A percentile compares a stretch with the other conserved stretches of the same genome.
Evolutionary conservation across 2,113 vertebrate genomes (phyloP).

Genomic region (Bos indicus): DNA sequence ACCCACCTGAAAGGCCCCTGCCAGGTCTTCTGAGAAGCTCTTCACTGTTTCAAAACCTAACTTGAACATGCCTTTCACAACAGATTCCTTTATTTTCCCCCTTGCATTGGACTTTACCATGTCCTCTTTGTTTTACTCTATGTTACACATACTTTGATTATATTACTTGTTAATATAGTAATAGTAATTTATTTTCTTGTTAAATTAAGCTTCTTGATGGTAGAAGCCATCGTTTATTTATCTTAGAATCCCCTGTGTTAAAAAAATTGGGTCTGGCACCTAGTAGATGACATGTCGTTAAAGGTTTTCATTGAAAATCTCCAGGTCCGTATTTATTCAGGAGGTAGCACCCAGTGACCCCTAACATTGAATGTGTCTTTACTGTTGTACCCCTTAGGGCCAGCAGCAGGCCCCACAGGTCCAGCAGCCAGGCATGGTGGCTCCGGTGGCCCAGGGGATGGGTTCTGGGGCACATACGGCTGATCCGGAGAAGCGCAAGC

Average conservation of each 20-base stretch:
- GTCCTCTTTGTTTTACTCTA: not conserved
- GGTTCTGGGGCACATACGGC: conserved; percentile 92
- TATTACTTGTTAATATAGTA: not conserved
- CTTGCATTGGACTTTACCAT: not conserved
- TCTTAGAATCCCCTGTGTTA: not conserved
- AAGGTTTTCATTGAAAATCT: conserved; percentile 22
- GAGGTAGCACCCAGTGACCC: not conserved
- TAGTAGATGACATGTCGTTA: not conserved
- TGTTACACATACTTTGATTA: not conserved
- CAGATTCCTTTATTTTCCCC: not conserved
- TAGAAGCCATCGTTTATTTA: not conserved
- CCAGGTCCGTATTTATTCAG: not conserved
- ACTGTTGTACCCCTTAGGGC: conserved; percentile 65
- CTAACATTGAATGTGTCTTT: not conserved
- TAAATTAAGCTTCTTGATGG: not conserved
- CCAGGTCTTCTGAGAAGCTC: not conserved
- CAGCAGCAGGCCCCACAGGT: conserved; percentile 83
- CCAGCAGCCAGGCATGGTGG: conserved; percentile 86
- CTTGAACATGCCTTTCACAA: not conserved
- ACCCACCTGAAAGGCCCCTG: not conserved
- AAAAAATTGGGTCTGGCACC: not conserved
- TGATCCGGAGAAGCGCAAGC: conserved; percentile 97
- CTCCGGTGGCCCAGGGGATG: conserved; percentile 86
- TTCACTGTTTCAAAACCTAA: not conserved
- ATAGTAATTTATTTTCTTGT: not conserved